These are phyloP conservation scores for Thalassaphorura encarpata DNA, from an alignment of 1,140 invertebrate genomes.

Conservation along the genomic window DNA sequence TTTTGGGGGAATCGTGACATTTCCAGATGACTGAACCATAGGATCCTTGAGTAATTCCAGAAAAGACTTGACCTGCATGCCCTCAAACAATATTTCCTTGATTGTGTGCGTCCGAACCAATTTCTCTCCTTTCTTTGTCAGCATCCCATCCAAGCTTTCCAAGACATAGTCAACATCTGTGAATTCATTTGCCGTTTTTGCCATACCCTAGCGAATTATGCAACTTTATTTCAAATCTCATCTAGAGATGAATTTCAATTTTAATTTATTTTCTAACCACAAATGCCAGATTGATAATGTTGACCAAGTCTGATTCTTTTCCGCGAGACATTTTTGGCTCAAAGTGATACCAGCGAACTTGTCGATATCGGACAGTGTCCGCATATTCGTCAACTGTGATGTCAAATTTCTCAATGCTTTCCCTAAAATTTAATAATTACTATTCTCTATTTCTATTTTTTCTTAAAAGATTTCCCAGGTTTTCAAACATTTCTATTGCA, in stretches of 20 bases:
- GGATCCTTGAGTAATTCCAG: constrained; percentile 4
- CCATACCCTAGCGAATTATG: neutral
- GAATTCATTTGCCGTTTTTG: constrained; percentile 1
- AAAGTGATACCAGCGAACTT: constrained; percentile 9
- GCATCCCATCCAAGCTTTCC: constrained; percentile 1
- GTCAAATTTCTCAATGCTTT: neutral
- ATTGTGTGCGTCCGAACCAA: constrained; percentile 1
- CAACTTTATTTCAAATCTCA: neutral
- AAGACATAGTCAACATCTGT: constrained; percentile 1
- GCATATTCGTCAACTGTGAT: neutral
- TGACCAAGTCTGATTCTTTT: constrained; percentile 12
- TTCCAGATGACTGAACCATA: constrained; percentile 6
- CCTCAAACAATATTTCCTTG: constrained; percentile 3
- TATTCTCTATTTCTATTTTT: neutral
- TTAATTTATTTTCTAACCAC: constrained; percentile 5
- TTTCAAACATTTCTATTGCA: neutral
- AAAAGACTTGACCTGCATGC: neutral
- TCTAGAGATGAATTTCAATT: neutral
- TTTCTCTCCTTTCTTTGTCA: constrained; percentile 5
- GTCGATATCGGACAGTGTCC: constrained; percentile 7
- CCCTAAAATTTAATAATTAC: neutral
- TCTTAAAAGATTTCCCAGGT: neutral
- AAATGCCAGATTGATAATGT: constrained; percentile 12
- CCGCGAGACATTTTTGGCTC: constrained; percentile 9
- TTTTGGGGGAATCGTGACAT: constrained; percentile 3